Percentiles rank a stretch among this genome's conserved stretches.
Evolutionary conservation across 2,113 vertebrate species (phyloP).

Genomic region (Puntigrus tetrazona): DNA sequence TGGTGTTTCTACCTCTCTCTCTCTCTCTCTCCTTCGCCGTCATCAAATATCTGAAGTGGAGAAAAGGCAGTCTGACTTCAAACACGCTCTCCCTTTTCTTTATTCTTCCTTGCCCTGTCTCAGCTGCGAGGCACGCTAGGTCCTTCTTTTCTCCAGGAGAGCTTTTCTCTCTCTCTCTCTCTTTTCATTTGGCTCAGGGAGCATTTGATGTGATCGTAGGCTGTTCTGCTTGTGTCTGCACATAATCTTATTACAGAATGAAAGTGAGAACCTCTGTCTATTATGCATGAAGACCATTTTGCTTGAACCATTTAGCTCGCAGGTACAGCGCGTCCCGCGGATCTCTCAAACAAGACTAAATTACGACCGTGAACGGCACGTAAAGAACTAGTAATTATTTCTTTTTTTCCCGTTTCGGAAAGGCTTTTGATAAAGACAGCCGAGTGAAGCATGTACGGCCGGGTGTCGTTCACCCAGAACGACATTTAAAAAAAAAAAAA

Average conservation of each 20-base stretch:
- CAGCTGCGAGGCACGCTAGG: constrained; percentile 57
- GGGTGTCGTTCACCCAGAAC: not conserved
- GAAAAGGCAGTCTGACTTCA: constrained; percentile 72
- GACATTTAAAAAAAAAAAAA: constrained; percentile 32
- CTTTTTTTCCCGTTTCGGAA: not conserved
- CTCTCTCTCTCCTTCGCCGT: constrained; percentile 37
- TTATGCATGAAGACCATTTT: constrained; percentile 24
- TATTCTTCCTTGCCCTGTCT: constrained; percentile 64
- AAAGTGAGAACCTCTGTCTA: constrained; percentile 31
- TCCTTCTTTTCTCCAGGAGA: constrained; percentile 17
- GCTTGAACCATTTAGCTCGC: not conserved
- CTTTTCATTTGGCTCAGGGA: constrained; percentile 20
- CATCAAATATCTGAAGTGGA: constrained; percentile 66
- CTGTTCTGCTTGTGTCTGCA: constrained; percentile 22
- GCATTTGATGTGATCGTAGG: constrained; percentile 36
- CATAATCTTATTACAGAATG: constrained; percentile 39
- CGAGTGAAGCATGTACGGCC: not conserved
- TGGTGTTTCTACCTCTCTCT: constrained; percentile 39
- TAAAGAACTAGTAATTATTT: constrained; percentile 1
- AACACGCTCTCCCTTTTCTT: constrained; percentile 60
- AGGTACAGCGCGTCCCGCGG: not conserved
- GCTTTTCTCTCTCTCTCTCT: constrained; percentile 4
- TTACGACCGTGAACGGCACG: not conserved
- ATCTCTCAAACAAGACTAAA: constrained; percentile 9
- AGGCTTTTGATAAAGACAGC: not conserved